Evolutionary conservation across 1,140 invertebrate species (phyloP).

Genomic region (Trachymyrmex septentrionalis): DNA sequence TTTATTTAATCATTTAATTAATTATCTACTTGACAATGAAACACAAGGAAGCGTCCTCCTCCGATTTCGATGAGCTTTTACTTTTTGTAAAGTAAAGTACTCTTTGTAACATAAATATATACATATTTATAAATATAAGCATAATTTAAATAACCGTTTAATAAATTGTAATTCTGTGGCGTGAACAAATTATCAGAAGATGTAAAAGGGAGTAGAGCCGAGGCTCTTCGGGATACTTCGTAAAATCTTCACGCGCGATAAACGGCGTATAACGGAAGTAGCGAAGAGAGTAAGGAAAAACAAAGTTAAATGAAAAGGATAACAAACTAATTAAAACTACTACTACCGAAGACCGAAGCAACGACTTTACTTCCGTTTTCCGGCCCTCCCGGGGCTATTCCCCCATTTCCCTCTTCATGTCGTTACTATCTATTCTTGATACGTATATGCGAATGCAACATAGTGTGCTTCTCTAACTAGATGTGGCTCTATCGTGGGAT

Average conservation of each 20-base stretch:
- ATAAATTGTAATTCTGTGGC: neutral
- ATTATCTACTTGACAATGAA: no score
- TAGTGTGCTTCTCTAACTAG: neutral
- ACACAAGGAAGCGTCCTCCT: no score
- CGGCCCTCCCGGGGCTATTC: neutral
- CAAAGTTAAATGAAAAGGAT: slow-evolving; percentile 78
- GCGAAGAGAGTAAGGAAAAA: slow-evolving; percentile 55
- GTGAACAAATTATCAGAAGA: neutral
- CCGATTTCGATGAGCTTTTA: neutral
- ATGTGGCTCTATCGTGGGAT: neutral
- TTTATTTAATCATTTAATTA: neutral
- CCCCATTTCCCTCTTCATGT: neutral
- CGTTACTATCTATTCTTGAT: slow-evolving; percentile 22
- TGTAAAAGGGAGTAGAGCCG: neutral
- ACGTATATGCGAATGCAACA: neutral
- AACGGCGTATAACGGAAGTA: neutral
- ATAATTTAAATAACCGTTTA: neutral
- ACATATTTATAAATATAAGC: neutral
- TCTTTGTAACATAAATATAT: no score
- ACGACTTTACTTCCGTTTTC: slow-evolving; percentile 39
- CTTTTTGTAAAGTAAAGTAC: no score
- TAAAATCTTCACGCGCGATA: slow-evolving; percentile 25
- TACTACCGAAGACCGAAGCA: slow-evolving; percentile 59
- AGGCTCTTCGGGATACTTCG: neutral
- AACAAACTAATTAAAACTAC: slow-evolving; percentile 82